Conservation (phyloP, 2,797 vertebrate species). For the Phyllotis vaccarum region DNA sequence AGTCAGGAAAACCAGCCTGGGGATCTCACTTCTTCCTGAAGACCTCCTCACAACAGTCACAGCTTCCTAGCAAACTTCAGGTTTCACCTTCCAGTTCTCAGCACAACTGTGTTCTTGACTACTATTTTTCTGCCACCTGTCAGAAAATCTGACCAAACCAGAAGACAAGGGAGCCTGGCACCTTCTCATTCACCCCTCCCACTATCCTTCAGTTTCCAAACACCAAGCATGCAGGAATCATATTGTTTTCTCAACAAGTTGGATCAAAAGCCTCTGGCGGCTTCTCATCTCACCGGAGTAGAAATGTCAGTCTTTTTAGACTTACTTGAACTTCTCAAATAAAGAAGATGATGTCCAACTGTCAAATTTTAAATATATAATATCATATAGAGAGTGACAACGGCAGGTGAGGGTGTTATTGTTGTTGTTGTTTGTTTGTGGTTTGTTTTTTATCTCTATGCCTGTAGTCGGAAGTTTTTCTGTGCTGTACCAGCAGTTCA, state of each 20-base stretch:
- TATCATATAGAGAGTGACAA: background rate
- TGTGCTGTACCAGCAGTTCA: too few species aligned
- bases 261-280: background rate
- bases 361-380: background rate
- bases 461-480: too few species aligned
- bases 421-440: background rate
- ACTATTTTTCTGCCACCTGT: background rate
- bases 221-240: background rate
- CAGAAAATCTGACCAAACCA: background rate
- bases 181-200: background rate
- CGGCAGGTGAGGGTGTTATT: background rate
- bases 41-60: background rate
- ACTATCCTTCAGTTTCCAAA: background rate
- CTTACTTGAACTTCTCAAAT: background rate
- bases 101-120: background rate
- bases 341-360: background rate
- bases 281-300: background rate
- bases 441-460: background rate
- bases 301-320: background rate
- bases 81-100: conserved; percentile 17
- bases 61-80: background rate
- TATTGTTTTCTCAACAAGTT: background rate
- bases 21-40: background rate
- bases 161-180: background rate
- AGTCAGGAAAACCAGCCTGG: background rate